Evolutionary conservation across 2,797 vertebrate genomes (phyloP).

Genomic region (Gadopsis marmoratus): DNA sequence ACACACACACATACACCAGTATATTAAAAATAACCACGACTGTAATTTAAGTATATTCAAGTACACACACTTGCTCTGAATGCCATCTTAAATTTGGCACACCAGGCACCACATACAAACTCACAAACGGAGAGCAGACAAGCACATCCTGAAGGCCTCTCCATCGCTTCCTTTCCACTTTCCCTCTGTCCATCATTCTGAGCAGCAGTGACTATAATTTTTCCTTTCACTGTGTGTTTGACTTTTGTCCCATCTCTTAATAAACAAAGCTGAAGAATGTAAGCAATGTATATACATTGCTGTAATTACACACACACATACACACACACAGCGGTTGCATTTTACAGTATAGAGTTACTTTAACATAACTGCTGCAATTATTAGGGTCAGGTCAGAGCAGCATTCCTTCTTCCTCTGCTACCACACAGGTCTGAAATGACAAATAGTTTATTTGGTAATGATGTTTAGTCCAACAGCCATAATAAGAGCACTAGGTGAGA

Average conservation of each 20-base stretch:
- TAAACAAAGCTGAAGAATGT: slow-evolving; percentile 64
- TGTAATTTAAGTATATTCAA: slow-evolving; percentile 16
- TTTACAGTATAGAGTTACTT: slow-evolving; percentile 4
- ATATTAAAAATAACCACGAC: slow-evolving; percentile 31
- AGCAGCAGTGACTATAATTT: slow-evolving; percentile 24
- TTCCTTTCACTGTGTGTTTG: slow-evolving; percentile 44
- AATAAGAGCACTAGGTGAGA: neutral
- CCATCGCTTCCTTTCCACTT: slow-evolving; percentile 10
- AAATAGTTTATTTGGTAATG: neutral
- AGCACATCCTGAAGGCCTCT: neutral
- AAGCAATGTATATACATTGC: slow-evolving; percentile 31
- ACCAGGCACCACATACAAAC: neutral
- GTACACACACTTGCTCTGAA: slow-evolving; percentile 1
- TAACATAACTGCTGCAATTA: neutral
- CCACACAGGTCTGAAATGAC: neutral
- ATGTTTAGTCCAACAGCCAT: neutral
- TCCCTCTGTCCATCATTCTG: neutral
- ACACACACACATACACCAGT: neutral
- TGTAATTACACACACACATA: slow-evolving; percentile 19
- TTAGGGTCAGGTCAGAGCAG: neutral
- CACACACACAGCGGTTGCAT: too few species aligned
- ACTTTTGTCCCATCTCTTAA: slow-evolving; percentile 48
- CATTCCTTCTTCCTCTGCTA: neutral
- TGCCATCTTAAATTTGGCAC: slow-evolving; percentile 15
- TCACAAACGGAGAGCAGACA: neutral